Base-by-base conservation (phyloP, 2,113 vertebrate species). In the Plotosus lineatus region DNA sequence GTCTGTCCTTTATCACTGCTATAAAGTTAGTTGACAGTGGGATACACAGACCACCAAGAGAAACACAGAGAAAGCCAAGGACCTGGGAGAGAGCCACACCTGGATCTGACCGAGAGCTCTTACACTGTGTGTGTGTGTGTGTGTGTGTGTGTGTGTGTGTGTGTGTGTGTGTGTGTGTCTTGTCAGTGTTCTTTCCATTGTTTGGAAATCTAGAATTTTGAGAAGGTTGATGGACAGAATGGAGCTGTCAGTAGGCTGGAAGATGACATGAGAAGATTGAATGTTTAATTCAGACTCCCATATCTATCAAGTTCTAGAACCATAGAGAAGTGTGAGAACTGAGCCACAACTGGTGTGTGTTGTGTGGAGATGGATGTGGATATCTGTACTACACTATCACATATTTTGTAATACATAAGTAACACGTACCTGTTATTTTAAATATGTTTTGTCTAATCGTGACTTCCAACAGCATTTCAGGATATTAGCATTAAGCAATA, bases 31-130 rank as follows among this genome's bases (percentile, higher is more conserved):
- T 92, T 63, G 90, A 89, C 92, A 90, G 90, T 80, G 87, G 88
- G 92, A 85, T 89, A 90, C 85, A 75, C 87, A 89, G 84, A 72
- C 36, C 94, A 95, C 94, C 95, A 81, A 95, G 86, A 96, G 84
- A 84, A 93, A 92, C 84, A 0, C 83, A 79, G 94, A 95, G 93
- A 72, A 92, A 93, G 93, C 94, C 94, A 94, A 93, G 90, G 94
- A 92, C 91, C 94, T 94, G 92, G 89, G 90, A 81, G 84, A 83
- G 89, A 94, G 92, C 82, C 42, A 86, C 68, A 21, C 85, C 85
- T 88, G 93, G 93, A 89, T 94, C 93, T 91, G 94, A 95, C 94
- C 88, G 91, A 95, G 92, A 93, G 79, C 90, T 92, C 91, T 89
- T 23, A 95, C 94, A 95, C 78, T 71, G 9, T 36, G n/a, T 66